Percentiles rank a stretch among this genome's conserved stretches.
phyloP scores from a whole-genome alignment of 2,113 vertebrate genomes.

The Atlantisia rogersi region DNA sequence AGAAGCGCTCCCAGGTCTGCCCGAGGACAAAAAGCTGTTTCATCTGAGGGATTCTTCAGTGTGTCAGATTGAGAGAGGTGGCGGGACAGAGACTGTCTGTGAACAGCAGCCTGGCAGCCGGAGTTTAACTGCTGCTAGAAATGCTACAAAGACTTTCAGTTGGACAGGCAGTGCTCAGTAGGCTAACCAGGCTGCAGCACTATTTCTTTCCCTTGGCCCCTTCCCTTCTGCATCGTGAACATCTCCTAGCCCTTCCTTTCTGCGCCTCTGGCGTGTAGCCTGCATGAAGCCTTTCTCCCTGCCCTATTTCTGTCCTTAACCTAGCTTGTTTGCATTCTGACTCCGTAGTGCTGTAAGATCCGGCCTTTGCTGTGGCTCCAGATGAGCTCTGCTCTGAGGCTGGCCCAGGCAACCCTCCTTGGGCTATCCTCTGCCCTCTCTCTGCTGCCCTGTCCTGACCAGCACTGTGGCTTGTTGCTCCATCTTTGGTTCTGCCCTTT shows the following conservation, averaged over 20 bases:
- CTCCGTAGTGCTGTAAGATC: neutral
- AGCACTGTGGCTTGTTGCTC: neutral
- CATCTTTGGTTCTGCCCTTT: neutral
- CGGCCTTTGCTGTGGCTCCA: neutral
- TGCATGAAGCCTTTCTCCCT: constrained; percentile 11
- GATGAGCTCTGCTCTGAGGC: neutral
- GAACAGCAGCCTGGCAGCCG: neutral
- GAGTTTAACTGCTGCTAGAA: neutral
- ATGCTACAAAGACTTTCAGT: neutral
- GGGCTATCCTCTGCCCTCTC: neutral
- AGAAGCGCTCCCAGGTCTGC: neutral
- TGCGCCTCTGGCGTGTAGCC: neutral
- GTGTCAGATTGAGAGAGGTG: neutral
- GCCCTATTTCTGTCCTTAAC: constrained; percentile 53
- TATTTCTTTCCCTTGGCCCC: neutral
- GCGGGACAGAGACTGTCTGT: constrained; percentile 35
- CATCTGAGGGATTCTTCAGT: neutral
- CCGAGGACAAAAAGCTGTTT: constrained; percentile 49
- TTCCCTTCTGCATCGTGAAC: neutral
- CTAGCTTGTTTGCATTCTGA: constrained; percentile 47
- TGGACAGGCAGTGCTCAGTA: neutral
- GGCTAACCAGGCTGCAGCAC: neutral
- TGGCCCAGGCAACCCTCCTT: neutral
- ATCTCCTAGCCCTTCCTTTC: neutral
- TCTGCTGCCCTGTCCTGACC: neutral